A percentile compares a stretch with the other conserved stretches of the same genome.
phyloP scores from a whole-genome alignment of 2,113 vertebrate species.

The Nanorana parkeri region DNA sequence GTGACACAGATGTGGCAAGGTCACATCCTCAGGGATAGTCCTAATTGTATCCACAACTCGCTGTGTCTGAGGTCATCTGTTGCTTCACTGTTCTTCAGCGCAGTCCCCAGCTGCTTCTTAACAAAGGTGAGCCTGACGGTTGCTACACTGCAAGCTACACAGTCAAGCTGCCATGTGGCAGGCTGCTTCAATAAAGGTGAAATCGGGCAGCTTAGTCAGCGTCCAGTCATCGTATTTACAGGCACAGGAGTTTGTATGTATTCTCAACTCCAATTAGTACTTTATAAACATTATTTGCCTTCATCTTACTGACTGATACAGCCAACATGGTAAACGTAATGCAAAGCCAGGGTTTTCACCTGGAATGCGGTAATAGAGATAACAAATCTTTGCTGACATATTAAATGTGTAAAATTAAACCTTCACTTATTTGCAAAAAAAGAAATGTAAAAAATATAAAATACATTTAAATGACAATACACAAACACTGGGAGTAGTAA shows the following conservation, averaged over 20 bases:
- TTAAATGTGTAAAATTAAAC: no score
- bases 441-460: no score
- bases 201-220: constrained; percentile 3
- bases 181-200: constrained; percentile 42
- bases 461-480: no score
- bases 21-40: constrained; percentile 45
- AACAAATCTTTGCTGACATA: no score
- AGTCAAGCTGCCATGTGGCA: constrained; percentile 47
- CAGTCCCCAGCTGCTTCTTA: constrained; percentile 43
- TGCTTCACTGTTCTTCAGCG: constrained; percentile 41
- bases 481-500: no score
- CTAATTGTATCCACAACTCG: constrained; percentile 48
- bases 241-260: background rate
- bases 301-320: no score
- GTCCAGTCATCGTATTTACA: background rate
- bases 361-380: no score
- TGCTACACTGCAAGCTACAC: constrained; percentile 29
- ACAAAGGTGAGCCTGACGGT: constrained; percentile 40
- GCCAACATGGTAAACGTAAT: no score
- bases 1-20: constrained; percentile 43
- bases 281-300: no score
- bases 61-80: constrained; percentile 42
- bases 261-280: no score
- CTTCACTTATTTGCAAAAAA: no score
- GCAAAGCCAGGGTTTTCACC: no score